Base-by-base conservation (phyloP, 2,797 vertebrate species). In the Gymnopithys bicolor region DNA sequence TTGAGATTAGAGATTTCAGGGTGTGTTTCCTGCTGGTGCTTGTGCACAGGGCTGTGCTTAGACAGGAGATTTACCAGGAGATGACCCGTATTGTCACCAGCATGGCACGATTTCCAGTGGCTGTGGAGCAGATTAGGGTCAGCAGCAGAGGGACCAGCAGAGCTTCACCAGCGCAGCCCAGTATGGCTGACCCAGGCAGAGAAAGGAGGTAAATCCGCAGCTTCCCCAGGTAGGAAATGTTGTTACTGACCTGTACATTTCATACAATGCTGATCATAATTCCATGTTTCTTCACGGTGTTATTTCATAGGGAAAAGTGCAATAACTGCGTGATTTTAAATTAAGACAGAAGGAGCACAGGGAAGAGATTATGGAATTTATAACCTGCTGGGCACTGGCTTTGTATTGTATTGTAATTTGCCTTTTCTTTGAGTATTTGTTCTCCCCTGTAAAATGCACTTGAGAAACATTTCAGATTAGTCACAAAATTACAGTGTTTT, bases 111-210 rank as follows among this genome's bases (percentile, higher is more conserved):
- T 41, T 93, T 56, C 69, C 89, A 93, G 80, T n/a, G 81, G 90
- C 95, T 89, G 87, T 45, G 53, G 45, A 66, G 87, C 80, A 95
- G 97, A 97, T 97, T 97, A 96, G 92, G 94, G 96, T 97, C 95
- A 97, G 27, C 92, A 88, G 75, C 92, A 89, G 91, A 84, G 67
- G 58, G 89, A 66, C 59, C 23, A 52, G 96, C 94, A 74, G 87
- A 90, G 96, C 91, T 94, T 93, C 88, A 94, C 74, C 95, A 93
- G 94, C 89, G 90, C 67, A 84, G 87, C 91, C 89, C 94, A 94
- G 77, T 5, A 93, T 88, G 93, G 92, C 92, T 94, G 37, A 84
- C 76, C 62, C 87, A 49, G 85, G 78, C 88, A 78, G 39, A 84
- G 89, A 94, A 89, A 91, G 92, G 79, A 86, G 84, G 58, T 94